These are phyloP conservation scores for Ceratitis capitata DNA, from an alignment of 1,140 invertebrate species.

Conservation along the genomic window DNA sequence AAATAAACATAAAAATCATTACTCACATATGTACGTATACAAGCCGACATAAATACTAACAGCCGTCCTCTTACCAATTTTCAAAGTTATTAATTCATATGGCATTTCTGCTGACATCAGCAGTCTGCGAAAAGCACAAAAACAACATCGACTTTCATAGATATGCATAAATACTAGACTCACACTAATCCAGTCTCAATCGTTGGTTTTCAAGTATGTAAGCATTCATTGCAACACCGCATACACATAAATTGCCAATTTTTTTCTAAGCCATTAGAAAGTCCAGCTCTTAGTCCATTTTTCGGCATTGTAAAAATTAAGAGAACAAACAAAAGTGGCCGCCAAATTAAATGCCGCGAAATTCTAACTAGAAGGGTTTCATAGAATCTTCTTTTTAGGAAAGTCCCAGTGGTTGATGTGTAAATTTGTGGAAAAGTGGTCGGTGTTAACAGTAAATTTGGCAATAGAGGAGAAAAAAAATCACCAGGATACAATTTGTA, in stretches of 20 bases:
- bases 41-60: not conserved
- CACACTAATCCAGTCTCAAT: not conserved
- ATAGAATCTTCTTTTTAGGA: not conserved
- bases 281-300: not conserved
- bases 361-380: not conserved
- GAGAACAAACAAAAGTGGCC: not conserved
- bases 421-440: no score
- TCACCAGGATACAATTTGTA: not conserved
- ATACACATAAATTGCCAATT: constrained; percentile 6
- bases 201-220: not conserved
- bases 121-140: constrained; percentile 11
- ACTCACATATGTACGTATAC: not conserved
- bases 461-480: no score
- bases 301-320: constrained; percentile 19
- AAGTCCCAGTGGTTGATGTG: not conserved
- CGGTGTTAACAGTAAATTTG: not conserved
- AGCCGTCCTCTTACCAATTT: not conserved
- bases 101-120: constrained; percentile 9
- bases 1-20: not conserved
- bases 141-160: not conserved
- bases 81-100: constrained; percentile 14
- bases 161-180: not conserved
- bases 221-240: not conserved
- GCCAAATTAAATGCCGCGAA: not conserved
- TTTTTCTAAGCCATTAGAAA: not conserved